Evolutionary conservation across 2,113 vertebrate species (phyloP), one percentile per base, ranked within the genome.

Genomic region (Echinops telfairi): DNA sequence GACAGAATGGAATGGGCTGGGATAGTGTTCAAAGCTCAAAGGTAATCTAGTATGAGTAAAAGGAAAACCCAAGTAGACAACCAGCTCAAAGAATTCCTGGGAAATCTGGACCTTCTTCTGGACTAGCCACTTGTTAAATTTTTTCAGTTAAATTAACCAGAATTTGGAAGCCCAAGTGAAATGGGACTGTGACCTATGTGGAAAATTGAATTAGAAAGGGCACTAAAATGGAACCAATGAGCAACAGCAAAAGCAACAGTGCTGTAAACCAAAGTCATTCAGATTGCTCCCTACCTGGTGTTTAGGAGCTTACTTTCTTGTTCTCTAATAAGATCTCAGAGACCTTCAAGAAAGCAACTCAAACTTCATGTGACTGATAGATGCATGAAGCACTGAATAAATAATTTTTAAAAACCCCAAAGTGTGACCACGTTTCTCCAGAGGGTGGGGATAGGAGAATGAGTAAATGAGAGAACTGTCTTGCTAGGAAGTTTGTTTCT

Each of bases 1-100:
- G 40, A 25, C 40, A n/a, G 7, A 20, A 0, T 23, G 2, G 31
- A 1, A n/a, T 3, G 0, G 9, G 6, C 11, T 36, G 70, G 22
- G 78, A 2, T 47, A 2, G 16, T 4, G 6, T 38, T 38, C 36
- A 0, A 15, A 8, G 4, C 22, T 20, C 23, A 25, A 27, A 29
- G 29, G 25, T 23, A 47, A n/a, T 9, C 2, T 31, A 33, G 4
- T 2, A 14, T 5, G 15, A 40, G 22, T 2, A 33, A 20, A 2
- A 6, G 23, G 38, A 31, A 33, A 76, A 2, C 16, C 9, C 33
- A n/a, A 20, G 4, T 6, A 79, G 4, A 15, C 0, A 2, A 14
- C 43, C 12, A 38, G 68, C 22, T n/a, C 17, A 22, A 2, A 12
- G 20, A 31, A 6, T 53, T 68, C 31, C 70, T 33, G 14, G 10